These are phyloP conservation scores for Drepana falcataria DNA, from an alignment of 2,888 invertebrate species.

Conservation along the genomic window DNA sequence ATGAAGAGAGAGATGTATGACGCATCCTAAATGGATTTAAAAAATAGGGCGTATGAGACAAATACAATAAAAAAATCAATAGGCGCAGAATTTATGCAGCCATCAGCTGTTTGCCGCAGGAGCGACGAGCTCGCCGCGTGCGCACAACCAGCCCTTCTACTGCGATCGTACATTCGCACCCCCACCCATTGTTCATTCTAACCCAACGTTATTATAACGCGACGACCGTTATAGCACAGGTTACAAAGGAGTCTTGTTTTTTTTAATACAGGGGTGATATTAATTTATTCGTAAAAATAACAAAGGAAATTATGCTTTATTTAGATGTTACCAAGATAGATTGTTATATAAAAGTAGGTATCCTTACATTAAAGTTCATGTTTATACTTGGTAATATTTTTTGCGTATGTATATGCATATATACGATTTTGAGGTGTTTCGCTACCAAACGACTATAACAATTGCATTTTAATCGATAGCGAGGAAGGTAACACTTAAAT, in stretches of 20 bases:
- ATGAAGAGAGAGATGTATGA: neutral
- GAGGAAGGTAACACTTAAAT: too few species aligned
- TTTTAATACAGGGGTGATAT: neutral
- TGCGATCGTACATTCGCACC: neutral
- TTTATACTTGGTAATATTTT: too few species aligned
- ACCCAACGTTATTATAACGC: neutral
- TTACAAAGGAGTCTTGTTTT: neutral
- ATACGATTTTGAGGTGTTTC: too few species aligned
- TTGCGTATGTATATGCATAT: too few species aligned
- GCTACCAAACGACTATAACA: too few species aligned
- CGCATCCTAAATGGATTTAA: neutral
- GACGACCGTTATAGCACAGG: neutral
- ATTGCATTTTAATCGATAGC: too few species aligned
- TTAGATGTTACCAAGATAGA: neutral
- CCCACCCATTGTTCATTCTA: neutral
- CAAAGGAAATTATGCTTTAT: neutral
- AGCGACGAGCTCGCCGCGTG: slow-evolving; percentile 10
- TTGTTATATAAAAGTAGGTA: too few species aligned
- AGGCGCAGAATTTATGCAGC: neutral
- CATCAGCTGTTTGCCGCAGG: slow-evolving; percentile 6
- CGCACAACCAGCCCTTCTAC: slow-evolving; percentile 1
- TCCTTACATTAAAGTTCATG: too few species aligned
- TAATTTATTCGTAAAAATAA: neutral
- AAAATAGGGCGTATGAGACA: neutral
- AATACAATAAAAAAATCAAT: neutral